Conservation (phyloP, 2,888 invertebrate species). For the Drosophila demipolita region DNA sequence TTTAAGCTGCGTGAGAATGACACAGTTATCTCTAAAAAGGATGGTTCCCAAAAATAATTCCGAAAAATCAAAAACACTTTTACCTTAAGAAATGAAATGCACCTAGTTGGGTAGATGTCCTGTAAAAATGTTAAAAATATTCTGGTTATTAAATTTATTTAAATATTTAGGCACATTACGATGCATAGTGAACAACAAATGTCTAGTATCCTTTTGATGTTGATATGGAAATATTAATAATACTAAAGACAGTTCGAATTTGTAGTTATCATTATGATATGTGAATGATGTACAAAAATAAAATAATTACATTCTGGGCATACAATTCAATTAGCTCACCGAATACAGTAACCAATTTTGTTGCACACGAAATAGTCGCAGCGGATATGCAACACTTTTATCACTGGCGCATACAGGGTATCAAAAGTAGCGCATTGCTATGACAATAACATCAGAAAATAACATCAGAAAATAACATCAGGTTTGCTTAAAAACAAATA, state of each 20-base stretch:
- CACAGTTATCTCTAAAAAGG: conserved; percentile 56
- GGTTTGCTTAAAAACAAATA: conserved; percentile 65
- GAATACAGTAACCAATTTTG: background rate
- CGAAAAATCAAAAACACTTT: conserved; percentile 22
- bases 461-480: conserved; percentile 41
- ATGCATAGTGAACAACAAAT: background rate
- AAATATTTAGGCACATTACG: too few relatives aligned
- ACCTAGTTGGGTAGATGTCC: background rate
- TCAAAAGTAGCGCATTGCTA: conserved; percentile 34
- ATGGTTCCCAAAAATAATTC: conserved; percentile 21
- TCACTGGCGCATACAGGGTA: conserved; percentile 5
- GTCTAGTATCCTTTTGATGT: rapidly evolving
- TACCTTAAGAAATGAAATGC: conserved; percentile 9
- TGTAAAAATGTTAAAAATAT: background rate
- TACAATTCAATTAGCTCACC: background rate
- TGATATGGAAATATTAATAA: background rate
- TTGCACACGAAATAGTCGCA: background rate
- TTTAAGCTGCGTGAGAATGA: conserved; percentile 75
- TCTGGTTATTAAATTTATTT: background rate
- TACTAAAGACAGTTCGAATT: background rate
- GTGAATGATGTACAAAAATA: background rate
- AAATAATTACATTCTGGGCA: background rate
- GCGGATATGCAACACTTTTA: background rate
- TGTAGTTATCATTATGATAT: background rate
- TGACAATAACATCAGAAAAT: conserved; percentile 49